Conservation (phyloP, 2,888 invertebrate genomes). For the Acronicta alni region DNA sequence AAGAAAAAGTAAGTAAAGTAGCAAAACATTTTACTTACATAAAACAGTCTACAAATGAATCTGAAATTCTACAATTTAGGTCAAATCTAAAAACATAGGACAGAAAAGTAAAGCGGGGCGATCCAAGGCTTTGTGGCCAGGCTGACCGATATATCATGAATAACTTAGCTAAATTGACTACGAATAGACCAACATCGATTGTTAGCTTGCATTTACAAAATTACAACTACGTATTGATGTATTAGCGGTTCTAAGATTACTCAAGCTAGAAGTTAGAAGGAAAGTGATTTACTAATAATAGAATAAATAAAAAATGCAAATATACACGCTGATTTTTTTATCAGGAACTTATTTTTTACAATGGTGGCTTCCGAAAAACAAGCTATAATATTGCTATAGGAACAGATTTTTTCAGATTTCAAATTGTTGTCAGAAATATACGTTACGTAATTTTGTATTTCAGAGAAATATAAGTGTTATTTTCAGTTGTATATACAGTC, state of each 20-base stretch:
- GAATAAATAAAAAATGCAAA: slow-evolving; percentile 14
- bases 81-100: slow-evolving; percentile 10
- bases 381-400: background rate
- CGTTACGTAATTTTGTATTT: too few relatives aligned
- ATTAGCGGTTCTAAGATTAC: slow-evolving; percentile 12
- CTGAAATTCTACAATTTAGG: slow-evolving; percentile 9
- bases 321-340: slow-evolving; percentile 26
- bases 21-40: background rate
- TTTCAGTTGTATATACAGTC: too few relatives aligned
- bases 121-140: slow-evolving; percentile 3
- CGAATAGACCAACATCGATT: slow-evolving; percentile 21
- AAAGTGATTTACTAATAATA: slow-evolving; percentile 13
- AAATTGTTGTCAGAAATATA: background rate
- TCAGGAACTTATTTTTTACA: background rate
- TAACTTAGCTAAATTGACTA: slow-evolving; percentile 29
- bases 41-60: background rate
- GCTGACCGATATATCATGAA: slow-evolving; percentile 32
- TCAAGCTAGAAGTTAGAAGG: slow-evolving; percentile 22
- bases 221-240: slow-evolving; percentile 23
- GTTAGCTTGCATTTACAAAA: slow-evolving; percentile 40
- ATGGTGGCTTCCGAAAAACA: too few relatives aligned
- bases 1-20: background rate
- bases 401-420: background rate
- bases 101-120: slow-evolving; percentile 13
- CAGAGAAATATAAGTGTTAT: too few relatives aligned